These are phyloP conservation scores for Meganola albula DNA, from an alignment of 2,888 invertebrate species.

Conservation along the genomic window DNA sequence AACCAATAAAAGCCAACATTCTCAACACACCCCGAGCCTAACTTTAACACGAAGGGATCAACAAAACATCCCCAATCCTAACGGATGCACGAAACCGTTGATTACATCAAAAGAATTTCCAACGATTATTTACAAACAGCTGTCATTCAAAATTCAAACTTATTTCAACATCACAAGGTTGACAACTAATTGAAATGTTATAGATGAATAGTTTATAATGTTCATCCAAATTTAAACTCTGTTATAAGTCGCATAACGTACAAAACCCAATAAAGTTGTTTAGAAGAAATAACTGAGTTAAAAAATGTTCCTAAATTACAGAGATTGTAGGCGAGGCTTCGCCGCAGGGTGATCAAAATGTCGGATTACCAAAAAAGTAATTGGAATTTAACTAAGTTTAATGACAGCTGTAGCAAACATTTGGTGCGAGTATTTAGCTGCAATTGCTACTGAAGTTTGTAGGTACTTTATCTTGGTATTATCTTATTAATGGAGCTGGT, in stretches of 20 bases:
- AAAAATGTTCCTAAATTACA: conserved; percentile 6
- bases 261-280: conserved; percentile 1
- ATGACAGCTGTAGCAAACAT: conserved; percentile 17
- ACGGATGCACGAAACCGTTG: conserved; percentile 33
- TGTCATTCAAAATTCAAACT: too few species aligned
- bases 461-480: too few species aligned
- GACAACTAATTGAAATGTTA: too few species aligned
- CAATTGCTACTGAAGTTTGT: neutral
- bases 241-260: neutral
- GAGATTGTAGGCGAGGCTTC: conserved; percentile 13
- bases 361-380: conserved; percentile 26
- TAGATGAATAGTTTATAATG: too few species aligned
- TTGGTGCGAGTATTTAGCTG: conserved; percentile 1
- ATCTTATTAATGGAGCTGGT: too few species aligned
- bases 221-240: neutral
- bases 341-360: conserved; percentile 19
- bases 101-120: conserved; percentile 26
- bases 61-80: conserved; percentile 23
- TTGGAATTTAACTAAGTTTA: conserved; percentile 24
- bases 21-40: conserved; percentile 7
- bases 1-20: conserved; percentile 20
- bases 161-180: too few species aligned
- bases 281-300: conserved; percentile 1
- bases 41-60: conserved; percentile 11
- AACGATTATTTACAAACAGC: conserved; percentile 16